Evolutionary conservation across 2,888 invertebrate species (phyloP), one percentile per base, ranked within the genome.

Genomic region (Empis stercorea): DNA sequence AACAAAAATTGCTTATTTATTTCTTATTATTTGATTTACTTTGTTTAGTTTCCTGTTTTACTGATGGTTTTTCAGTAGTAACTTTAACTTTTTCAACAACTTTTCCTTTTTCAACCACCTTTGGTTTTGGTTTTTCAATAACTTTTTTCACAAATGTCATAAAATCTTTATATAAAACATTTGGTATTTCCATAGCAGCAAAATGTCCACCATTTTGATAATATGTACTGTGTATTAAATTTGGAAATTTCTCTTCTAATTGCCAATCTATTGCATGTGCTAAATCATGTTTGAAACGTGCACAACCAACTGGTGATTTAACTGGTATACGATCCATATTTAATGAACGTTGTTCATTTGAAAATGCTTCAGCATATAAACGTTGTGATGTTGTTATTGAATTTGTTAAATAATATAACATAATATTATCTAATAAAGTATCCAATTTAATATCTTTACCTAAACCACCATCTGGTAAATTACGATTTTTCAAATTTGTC

Each of bases 381-480:
- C 91, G 73, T 68, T 79, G 73, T 0, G 87, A 81, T 0, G 86
- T 80, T 0, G 83, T 82, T 10, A 87, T 83, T 10, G 79, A 79
- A 44, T 78, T 77, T 1, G 80, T 76, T 0, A 78, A 62, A 85
- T 88, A 92, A 66, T 91, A 93, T 43, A 88, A 67, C 84, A 87
- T 87, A 7, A 91, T 63, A 59, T 87, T 86, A 55, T 88, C 87
- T 10, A 89, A 64, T 14, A 92, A 69, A 54, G 84, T 80, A 44
- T 83, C 82, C 48, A 80, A 66, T 0, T 76, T 76, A 62, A 74
- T 84, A 53, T 78, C 76, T 50, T 74, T 70, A 1, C 70, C 66
- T 0, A 89, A 64, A 2, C 81, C 83, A 10, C 86, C 87, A 56
- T 87, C 83, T 0, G 71, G 62, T 27, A 67, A 63, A 30, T 66